Conservation (phyloP, 2,113 vertebrate species). For the Pteropus alecto region DNA sequence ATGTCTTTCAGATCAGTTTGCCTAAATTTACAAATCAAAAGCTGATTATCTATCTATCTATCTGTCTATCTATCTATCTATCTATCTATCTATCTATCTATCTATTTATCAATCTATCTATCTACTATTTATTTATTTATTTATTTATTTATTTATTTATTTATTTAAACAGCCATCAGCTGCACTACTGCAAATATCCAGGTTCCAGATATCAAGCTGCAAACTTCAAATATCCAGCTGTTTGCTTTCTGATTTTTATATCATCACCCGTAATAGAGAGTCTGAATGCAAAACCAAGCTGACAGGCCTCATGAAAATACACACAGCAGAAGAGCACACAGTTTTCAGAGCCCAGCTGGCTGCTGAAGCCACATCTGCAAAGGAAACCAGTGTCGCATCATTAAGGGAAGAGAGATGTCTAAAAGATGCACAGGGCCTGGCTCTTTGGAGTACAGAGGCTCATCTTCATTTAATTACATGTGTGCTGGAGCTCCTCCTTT, state of each 20-base stretch:
- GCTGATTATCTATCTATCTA: constrained; percentile 44
- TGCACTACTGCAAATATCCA: constrained; percentile 65
- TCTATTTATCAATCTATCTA: neutral
- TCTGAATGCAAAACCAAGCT: neutral
- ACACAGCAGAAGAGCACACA: neutral
- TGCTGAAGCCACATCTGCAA: neutral
- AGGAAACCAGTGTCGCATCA: neutral
- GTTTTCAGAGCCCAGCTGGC: neutral
- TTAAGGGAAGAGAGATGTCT: neutral
- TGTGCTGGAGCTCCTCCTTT: neutral
- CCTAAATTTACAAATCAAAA: constrained; percentile 76
- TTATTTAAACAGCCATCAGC: constrained; percentile 71
- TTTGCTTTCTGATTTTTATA: constrained; percentile 54
- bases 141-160: neutral
- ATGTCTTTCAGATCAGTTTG: constrained; percentile 72
- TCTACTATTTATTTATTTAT: neutral
- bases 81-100: neutral
- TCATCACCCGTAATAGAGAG: constrained; percentile 8
- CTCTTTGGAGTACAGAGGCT: neutral
- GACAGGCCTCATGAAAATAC: neutral
- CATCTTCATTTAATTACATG: neutral
- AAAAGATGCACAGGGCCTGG: neutral
- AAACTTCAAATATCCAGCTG: constrained; percentile 62
- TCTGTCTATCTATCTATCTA: neutral
- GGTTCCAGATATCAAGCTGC: constrained; percentile 70